Evolutionary conservation across 2,113 vertebrate genomes (phyloP).

Genomic region (Thalassarche chlororhynchos): DNA sequence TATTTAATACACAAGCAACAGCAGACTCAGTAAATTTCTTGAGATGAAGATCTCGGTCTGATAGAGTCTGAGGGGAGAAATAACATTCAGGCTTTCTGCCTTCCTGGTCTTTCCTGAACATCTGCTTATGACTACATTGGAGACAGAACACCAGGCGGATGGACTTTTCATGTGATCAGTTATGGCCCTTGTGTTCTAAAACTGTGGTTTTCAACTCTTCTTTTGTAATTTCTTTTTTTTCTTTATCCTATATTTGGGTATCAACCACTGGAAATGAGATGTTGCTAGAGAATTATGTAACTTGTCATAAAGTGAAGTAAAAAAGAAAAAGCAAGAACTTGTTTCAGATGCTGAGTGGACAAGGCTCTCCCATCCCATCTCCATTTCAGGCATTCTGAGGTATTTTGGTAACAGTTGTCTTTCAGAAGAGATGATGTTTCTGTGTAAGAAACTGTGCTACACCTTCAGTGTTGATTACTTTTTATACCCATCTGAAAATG

Average conservation of each 20-base stretch:
- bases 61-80: background rate
- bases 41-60: background rate
- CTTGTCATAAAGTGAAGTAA: background rate
- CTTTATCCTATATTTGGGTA: background rate
- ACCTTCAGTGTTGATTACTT: background rate
- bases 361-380: background rate
- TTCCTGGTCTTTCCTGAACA: background rate
- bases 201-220: background rate
- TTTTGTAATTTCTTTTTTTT: background rate
- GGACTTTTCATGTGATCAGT: background rate
- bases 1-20: background rate
- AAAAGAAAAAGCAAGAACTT: background rate
- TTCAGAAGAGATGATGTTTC: background rate
- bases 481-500: background rate
- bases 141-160: background rate
- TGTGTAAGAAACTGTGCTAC: background rate
- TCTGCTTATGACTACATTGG: background rate
- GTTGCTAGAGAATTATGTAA: background rate
- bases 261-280: background rate
- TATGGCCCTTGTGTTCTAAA: background rate
- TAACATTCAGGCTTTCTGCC: background rate
- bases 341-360: background rate
- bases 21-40: background rate
- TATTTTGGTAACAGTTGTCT: background rate
- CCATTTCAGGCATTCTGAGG: background rate